Percentiles rank a stretch among this genome's conserved stretches.
Conservation (phyloP, 2,797 vertebrate genomes). For the Hapalemur alaotrensis region DNA sequence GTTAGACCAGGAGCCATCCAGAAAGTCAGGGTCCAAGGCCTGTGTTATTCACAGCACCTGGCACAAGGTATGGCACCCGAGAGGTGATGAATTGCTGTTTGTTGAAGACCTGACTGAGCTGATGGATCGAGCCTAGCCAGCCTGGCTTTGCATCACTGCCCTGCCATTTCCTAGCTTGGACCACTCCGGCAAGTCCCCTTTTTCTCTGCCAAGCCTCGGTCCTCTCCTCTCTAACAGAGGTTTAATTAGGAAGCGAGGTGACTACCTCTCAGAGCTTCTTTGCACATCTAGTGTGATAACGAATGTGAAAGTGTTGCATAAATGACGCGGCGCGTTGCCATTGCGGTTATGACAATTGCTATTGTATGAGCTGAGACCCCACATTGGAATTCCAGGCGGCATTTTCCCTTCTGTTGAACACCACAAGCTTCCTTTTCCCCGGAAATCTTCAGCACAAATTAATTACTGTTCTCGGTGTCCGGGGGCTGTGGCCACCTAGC, state of each 20-base stretch:
- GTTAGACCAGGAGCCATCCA: neutral
- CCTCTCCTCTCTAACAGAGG: neutral
- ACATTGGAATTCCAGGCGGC: neutral
- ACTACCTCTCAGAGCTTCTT: neutral
- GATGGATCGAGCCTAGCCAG: neutral
- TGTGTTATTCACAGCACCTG: neutral
- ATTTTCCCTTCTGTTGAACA: constrained; percentile 36
- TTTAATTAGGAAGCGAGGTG: neutral
- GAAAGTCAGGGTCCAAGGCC: neutral
- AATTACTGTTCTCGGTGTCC: constrained; percentile 73
- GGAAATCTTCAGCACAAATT: constrained; percentile 72
- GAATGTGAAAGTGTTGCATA: neutral
- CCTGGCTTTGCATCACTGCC: neutral
- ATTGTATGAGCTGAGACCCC: neutral
- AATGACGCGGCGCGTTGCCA: neutral
- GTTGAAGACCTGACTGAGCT: neutral
- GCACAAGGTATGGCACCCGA: neutral
- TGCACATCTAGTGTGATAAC: neutral
- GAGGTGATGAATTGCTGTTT: neutral
- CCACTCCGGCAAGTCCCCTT: neutral
- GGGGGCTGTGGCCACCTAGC: constrained; percentile 57
- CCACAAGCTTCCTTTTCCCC: neutral
- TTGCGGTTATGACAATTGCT: neutral
- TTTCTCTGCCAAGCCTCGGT: neutral
- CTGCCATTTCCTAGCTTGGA: neutral